A percentile compares a stretch with the other conserved stretches of the same genome.
These are phyloP conservation scores for Poecilia picta DNA, from an alignment of 2,797 vertebrate genomes.

Conservation along the genomic window DNA sequence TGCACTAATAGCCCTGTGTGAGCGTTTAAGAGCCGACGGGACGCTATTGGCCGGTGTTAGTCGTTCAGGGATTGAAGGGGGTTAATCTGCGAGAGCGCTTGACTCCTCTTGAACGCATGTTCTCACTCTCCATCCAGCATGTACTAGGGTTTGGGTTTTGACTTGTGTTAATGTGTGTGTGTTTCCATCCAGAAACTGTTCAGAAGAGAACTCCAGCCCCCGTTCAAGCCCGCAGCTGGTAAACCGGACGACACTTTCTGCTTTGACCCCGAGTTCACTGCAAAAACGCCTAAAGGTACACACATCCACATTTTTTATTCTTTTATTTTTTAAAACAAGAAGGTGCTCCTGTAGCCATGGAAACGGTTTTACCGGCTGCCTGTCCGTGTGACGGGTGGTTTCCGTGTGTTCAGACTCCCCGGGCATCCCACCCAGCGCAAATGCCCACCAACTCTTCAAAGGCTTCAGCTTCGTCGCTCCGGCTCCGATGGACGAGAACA, in stretches of 20 bases:
- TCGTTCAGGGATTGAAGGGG: constrained; percentile 55
- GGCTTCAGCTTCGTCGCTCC: constrained; percentile 98
- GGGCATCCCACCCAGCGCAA: constrained; percentile 97
- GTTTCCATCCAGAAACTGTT: constrained; percentile 86
- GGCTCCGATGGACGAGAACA: constrained; percentile 89
- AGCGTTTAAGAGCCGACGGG: constrained; percentile 78
- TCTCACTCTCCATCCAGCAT: constrained; percentile 35
- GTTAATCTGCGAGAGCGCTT: constrained; percentile 68
- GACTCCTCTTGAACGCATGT: constrained; percentile 48
- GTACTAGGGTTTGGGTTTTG: constrained; percentile 29
- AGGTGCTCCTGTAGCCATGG: constrained; percentile 55
- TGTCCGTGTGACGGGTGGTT: constrained; percentile 36
- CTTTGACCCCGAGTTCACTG: constrained; percentile 99
- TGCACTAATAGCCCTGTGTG: constrained; percentile 73
- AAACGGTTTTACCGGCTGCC: constrained; percentile 40
- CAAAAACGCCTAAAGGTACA: constrained; percentile 98
- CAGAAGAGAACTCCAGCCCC: constrained; percentile 94
- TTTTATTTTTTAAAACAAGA: constrained; percentile 21
- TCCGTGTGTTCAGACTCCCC: constrained; percentile 88
- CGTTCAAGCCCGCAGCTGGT: constrained; percentile 95
- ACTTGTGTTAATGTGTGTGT: constrained; percentile 25
- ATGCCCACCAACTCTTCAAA: constrained; percentile 98
- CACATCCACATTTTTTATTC: constrained; percentile 15
- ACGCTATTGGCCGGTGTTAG: constrained; percentile 66
- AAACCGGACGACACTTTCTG: constrained; percentile 98